Evolutionary conservation across 1,140 invertebrate species (phyloP).

Genomic region (Cydia pomonella): DNA sequence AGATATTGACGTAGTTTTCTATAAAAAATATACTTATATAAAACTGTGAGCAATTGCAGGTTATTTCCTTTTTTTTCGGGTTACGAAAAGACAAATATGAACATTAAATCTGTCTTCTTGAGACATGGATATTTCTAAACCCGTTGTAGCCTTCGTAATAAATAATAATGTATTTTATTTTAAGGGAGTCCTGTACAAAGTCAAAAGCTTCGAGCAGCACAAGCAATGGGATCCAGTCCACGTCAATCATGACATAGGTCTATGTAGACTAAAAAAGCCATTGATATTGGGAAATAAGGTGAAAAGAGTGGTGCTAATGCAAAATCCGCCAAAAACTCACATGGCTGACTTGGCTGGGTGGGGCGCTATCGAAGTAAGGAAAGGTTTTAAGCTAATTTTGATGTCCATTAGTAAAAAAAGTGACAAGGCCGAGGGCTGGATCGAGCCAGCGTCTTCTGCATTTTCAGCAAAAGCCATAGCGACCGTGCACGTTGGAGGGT

Average conservation of each 20-base stretch:
- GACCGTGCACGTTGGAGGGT: too few species aligned
- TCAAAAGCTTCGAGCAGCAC: neutral
- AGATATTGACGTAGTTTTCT: too few species aligned
- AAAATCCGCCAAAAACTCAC: neutral
- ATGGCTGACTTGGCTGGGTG: slow-evolving; percentile 20
- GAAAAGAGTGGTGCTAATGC: slow-evolving; percentile 10
- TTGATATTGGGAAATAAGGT: slow-evolving; percentile 8
- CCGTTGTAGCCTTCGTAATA: neutral
- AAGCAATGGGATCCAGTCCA: neutral
- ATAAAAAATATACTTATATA: too few species aligned
- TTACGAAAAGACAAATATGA: too few species aligned
- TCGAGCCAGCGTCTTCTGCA: too few species aligned
- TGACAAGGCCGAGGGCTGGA: too few species aligned
- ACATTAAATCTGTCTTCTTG: too few species aligned
- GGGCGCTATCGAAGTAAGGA: slow-evolving; percentile 16
- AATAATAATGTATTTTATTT: neutral
- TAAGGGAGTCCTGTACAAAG: neutral
- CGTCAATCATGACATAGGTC: slow-evolving; percentile 11
- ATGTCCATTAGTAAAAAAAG: too few species aligned
- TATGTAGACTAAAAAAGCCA: neutral
- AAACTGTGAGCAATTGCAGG: too few species aligned
- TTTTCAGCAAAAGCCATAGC: too few species aligned
- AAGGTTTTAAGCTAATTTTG: neutral
- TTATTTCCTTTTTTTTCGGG: too few species aligned
- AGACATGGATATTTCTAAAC: too few species aligned